A percentile compares a stretch with the other conserved stretches of the same genome.
phyloP scores from a whole-genome alignment of 2,888 invertebrate species.

The Agonopterix heracliana region DNA sequence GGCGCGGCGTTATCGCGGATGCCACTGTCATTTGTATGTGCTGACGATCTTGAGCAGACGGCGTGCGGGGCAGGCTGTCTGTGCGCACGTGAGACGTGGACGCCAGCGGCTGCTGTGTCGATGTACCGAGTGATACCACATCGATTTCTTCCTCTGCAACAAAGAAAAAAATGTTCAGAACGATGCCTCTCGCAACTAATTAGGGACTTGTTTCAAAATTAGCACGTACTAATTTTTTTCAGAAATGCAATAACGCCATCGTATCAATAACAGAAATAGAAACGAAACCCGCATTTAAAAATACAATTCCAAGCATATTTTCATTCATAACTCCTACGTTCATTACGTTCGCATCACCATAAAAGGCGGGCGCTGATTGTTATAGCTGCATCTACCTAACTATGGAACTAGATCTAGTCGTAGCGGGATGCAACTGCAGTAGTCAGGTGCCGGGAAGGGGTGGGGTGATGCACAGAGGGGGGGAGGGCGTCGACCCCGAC shows the following conservation, averaged over 20 bases:
- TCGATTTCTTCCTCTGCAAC: constrained; percentile 90
- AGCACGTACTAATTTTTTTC: not conserved
- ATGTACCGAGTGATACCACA: constrained; percentile 82
- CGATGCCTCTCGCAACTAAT: not conserved
- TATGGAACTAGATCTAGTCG: constrained; percentile 50
- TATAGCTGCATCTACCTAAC: constrained; percentile 40
- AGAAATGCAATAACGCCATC: too few relatives aligned
- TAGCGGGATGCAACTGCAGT: constrained; percentile 67
- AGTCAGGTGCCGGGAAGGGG: constrained; percentile 59
- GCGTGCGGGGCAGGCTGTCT: constrained; percentile 79
- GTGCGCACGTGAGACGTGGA: constrained; percentile 46
- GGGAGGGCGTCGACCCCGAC: constrained; percentile 69
- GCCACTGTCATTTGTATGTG: constrained; percentile 79
- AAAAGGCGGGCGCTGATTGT: constrained; percentile 57
- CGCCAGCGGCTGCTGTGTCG: constrained; percentile 42
- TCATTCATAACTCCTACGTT: constrained; percentile 41
- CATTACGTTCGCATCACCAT: constrained; percentile 57
- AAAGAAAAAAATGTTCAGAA: constrained; percentile 45
- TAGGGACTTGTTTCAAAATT: not conserved
- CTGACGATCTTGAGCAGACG: constrained; percentile 81
- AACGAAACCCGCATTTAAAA: constrained; percentile 29
- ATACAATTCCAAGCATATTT: constrained; percentile 40
- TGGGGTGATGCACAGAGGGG: constrained; percentile 38
- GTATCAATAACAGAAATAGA: constrained; percentile 8
- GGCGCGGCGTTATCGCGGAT: constrained; percentile 68